A percentile compares a stretch with the other conserved stretches of the same genome.
Conservation (phyloP, 1,140 invertebrate genomes). For the Schlechtendalia chinensis region DNA sequence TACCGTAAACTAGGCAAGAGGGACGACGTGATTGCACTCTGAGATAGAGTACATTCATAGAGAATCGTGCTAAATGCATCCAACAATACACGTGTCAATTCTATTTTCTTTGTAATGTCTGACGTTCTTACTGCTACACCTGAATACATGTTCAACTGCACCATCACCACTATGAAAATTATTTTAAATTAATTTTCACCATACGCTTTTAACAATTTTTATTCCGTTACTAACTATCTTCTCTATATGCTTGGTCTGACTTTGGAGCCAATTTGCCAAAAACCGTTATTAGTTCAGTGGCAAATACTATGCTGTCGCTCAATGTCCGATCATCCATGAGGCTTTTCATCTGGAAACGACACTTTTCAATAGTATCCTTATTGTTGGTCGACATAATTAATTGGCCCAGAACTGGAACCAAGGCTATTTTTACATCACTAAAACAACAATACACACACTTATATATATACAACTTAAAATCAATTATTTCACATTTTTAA, state of each 20-base stretch:
- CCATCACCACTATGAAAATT: slow-evolving; percentile 33
- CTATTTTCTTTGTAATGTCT: slow-evolving; percentile 61
- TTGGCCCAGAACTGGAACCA: slow-evolving; percentile 65
- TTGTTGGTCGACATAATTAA: slow-evolving; percentile 64
- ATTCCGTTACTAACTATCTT: slow-evolving; percentile 59
- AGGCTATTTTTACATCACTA: slow-evolving; percentile 65
- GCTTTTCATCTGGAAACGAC: slow-evolving; percentile 69
- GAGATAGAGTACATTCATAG: slow-evolving; percentile 61
- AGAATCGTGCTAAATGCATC: slow-evolving; percentile 67
- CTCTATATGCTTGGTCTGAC: slow-evolving; percentile 60
- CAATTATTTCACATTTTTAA: neutral
- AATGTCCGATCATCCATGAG: slow-evolving; percentile 62
- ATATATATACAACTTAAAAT: neutral
- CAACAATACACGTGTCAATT: slow-evolving; percentile 64
- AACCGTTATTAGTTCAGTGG: slow-evolving; percentile 59
- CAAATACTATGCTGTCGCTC: slow-evolving; percentile 57
- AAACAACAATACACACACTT: no score
- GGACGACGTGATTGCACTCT: slow-evolving; percentile 58
- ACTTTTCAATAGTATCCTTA: slow-evolving; percentile 64
- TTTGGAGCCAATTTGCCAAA: slow-evolving; percentile 60
- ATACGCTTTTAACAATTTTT: neutral
- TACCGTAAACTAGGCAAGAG: slow-evolving; percentile 60
- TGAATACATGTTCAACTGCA: slow-evolving; percentile 21
- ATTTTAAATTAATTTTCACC: slow-evolving; percentile 18
- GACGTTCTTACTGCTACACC: slow-evolving; percentile 58